Base-by-base conservation (phyloP, 1,140 invertebrate genomes). In the Holcopasites calliopsidis region DNA sequence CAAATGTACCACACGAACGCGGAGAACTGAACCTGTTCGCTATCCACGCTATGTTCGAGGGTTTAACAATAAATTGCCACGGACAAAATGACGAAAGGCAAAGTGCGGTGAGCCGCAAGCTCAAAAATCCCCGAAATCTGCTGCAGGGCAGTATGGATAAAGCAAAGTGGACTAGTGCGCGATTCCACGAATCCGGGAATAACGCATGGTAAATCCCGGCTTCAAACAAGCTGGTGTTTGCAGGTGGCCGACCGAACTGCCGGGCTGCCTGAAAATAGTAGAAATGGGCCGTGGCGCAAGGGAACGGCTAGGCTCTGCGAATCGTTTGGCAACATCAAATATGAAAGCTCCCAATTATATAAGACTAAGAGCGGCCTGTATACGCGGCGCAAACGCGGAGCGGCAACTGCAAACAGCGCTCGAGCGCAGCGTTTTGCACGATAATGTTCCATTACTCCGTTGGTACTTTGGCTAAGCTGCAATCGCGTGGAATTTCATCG, bases 261-360 rank as follows among this genome's bases (percentile, higher is more conserved):
- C 44, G 38, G 33, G 31, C 70, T 71, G 76, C 80, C 82, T 66
- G 65, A 77, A 83, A 83, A 83, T 82, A 65, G 76, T 83, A 83
- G 80, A 82, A 82, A 82, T 65, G 70, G 80, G 38, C 65, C 69
- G 71, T 76, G 80, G 73, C 58, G 79, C 68, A 82, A 85, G 82
- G 69, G 68, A 65, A 55, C 26, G 79, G 54, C 76, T 65, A 78
- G 71, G 60, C 28, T 64, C 62, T 81, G 74, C 65, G 75, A 54
- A 40, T 62, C 57, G 50, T 80, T 73, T 38, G 71, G 72, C 71
- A 84, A 75, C 76, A 85, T 85, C 83, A 85, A 85, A 85, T 85
- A 85, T 85, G 83, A 85, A 85, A 84, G 82, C 83, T 72, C 75
- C 75, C 83, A 84, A 85, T 84, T 85, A 84, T 72, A 79, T 85